These are phyloP conservation scores for Pogoniulus pusillus DNA, from an alignment of 2,797 vertebrate species.

Conservation along the genomic window DNA sequence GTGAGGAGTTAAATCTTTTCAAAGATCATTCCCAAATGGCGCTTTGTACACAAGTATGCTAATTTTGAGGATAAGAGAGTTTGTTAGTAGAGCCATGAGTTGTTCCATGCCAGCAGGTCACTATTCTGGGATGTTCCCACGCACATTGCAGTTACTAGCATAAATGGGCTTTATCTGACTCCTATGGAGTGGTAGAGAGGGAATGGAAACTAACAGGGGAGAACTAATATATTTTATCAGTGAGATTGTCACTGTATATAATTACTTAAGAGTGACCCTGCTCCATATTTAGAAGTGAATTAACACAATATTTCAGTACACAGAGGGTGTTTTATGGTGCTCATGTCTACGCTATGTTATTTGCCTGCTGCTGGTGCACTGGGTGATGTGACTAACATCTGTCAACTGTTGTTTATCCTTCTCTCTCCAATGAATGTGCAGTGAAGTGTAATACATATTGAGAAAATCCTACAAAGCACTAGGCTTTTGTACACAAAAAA, in stretches of 20 bases:
- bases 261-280: not conserved
- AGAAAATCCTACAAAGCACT: not conserved
- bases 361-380: not conserved
- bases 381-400: not conserved
- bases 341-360: rapidly evolving
- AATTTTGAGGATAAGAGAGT: not conserved
- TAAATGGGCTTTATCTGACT: not conserved
- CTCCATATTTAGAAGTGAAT: not conserved
- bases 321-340: not conserved
- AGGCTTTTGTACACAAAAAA: not conserved
- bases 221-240: not conserved
- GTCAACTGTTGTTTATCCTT: not conserved
- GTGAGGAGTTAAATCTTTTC: not conserved
- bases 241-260: not conserved
- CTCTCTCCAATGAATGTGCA: not conserved
- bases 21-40: not conserved
- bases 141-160: not conserved
- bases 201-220: not conserved
- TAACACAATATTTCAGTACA: not conserved
- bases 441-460: not conserved
- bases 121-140: not conserved
- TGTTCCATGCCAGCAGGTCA: not conserved
- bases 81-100: not conserved
- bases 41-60: not conserved
- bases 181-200: not conserved